Evolutionary conservation across 2,113 vertebrate genomes (phyloP).

Genomic region (Otis tarda): DNA sequence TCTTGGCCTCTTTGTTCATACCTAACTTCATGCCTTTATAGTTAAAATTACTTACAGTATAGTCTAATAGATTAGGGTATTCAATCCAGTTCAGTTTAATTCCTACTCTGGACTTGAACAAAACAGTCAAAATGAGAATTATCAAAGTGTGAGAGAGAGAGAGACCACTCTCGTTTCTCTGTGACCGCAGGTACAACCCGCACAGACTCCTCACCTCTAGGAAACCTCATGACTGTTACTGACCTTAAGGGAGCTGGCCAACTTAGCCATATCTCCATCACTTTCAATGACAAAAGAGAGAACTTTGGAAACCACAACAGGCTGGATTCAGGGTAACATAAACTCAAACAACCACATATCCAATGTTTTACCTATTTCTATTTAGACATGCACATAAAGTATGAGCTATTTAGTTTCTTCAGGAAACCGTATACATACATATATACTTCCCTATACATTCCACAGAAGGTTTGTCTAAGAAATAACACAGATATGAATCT

Average conservation of each 20-base stretch:
- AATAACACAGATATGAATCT: neutral
- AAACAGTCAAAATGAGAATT: neutral
- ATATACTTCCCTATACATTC: neutral
- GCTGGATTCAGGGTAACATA: neutral
- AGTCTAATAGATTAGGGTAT: neutral
- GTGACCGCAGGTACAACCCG: neutral
- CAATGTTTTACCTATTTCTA: neutral
- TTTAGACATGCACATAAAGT: neutral
- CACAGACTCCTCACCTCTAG: neutral
- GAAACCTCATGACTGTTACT: neutral
- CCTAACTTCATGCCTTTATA: neutral
- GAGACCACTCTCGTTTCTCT: neutral
- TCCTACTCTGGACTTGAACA: neutral
- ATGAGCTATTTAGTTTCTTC: neutral
- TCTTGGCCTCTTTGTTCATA: neutral
- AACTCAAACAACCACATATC: neutral
- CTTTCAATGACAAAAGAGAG: neutral
- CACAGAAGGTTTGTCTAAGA: neutral
- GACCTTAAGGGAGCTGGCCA: neutral
- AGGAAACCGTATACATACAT: neutral
- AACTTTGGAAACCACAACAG: neutral
- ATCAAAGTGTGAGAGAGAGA: neutral
- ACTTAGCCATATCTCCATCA: neutral
- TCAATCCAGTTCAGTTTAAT: no score
- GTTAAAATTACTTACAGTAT: neutral